phyloP scores from a whole-genome alignment of 2,888 invertebrate species.

The Orchesella flavescens region DNA sequence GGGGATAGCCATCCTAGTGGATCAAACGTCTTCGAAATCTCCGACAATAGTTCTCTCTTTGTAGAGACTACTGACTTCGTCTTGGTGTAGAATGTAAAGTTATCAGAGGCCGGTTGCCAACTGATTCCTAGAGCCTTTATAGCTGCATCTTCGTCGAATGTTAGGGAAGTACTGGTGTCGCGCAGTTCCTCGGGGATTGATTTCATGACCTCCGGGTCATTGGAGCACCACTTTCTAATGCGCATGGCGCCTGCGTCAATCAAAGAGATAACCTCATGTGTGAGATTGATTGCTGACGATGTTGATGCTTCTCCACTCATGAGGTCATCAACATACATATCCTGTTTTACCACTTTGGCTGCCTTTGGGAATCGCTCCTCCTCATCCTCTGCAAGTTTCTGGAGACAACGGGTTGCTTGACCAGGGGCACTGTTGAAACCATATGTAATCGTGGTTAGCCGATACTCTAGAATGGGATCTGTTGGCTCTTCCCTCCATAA shows the following conservation, averaged over 20 bases:
- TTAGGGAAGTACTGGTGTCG: neutral
- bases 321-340: slow-evolving; percentile 73
- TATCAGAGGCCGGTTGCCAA: slow-evolving; percentile 49
- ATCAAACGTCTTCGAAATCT: too few relatives aligned
- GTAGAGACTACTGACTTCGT: neutral
- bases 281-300: slow-evolving; percentile 9
- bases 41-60: slow-evolving; percentile 27
- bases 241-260: neutral
- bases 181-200: slow-evolving; percentile 30
- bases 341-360: slow-evolving; percentile 56
- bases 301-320: slow-evolving; percentile 26
- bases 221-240: slow-evolving; percentile 59
- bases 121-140: slow-evolving; percentile 53
- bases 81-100: neutral
- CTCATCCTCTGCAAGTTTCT: slow-evolving; percentile 71
- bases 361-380: slow-evolving; percentile 30
- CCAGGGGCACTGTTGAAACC: slow-evolving; percentile 73
- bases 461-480: slow-evolving; percentile 63
- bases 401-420: slow-evolving; percentile 71
- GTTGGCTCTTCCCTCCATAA: slow-evolving; percentile 72
- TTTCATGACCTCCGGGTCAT: slow-evolving; percentile 12
- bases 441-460: slow-evolving; percentile 73
- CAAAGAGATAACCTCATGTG: slow-evolving; percentile 10
- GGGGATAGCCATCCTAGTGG: too few relatives aligned
- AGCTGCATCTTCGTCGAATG: slow-evolving; percentile 13